phyloP scores from a whole-genome alignment of 1,140 invertebrate genomes.

The Pseudomyrmex cubaensis region DNA sequence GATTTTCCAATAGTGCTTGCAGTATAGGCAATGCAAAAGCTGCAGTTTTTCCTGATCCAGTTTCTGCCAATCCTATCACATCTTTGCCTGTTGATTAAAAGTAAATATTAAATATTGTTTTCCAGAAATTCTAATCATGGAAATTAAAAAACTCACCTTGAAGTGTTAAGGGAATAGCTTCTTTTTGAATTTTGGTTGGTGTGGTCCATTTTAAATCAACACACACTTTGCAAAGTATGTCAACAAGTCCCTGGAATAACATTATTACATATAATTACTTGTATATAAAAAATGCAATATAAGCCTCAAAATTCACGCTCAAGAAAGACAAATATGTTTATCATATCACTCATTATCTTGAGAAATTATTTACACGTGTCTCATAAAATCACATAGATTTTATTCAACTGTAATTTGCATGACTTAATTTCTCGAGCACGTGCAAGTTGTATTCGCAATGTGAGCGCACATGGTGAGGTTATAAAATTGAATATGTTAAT shows the following conservation, averaged over 20 bases:
- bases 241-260: conserved; percentile 92
- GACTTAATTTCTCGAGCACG: too few relatives aligned
- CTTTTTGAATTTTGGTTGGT: conserved; percentile 97
- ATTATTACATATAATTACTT: not conserved
- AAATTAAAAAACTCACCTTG: conserved; percentile 86
- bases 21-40: conserved; percentile 98
- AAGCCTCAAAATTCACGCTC: not conserved
- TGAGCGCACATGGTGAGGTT: conserved; percentile 10
- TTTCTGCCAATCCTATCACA: conserved; percentile 98
- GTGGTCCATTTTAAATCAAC: conserved; percentile 96
- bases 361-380: too few relatives aligned
- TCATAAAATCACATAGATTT: too few relatives aligned
- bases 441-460: too few relatives aligned
- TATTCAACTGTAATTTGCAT: too few relatives aligned
- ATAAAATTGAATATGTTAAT: not conserved
- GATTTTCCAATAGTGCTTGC: conserved; percentile 95
- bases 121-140: not conserved
- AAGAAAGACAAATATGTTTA: too few relatives aligned
- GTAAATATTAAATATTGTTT: not conserved
- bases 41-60: conserved; percentile 99
- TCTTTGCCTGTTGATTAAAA: conserved; percentile 89
- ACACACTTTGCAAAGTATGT: conserved; percentile 96
- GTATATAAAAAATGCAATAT: not conserved
- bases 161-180: conserved; percentile 96
- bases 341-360: too few relatives aligned